These are phyloP conservation scores for Bagarius yarrelli DNA, from an alignment of 2,113 vertebrate species.

Conservation along the genomic window DNA sequence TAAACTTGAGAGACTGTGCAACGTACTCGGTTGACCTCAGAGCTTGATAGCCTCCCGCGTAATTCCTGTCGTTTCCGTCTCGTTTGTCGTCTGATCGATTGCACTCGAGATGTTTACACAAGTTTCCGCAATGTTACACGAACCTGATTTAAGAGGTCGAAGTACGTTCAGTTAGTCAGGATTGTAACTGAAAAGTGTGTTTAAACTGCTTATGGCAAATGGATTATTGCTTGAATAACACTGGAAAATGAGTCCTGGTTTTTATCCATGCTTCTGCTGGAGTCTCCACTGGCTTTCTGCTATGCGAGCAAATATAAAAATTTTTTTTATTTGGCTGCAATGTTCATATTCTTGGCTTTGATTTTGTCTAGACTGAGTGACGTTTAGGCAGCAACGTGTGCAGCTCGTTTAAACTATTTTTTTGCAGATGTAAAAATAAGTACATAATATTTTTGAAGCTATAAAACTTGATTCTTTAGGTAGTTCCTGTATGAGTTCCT, in stretches of 20 bases:
- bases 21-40: not conserved
- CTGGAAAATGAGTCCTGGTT: slow-evolving; percentile 8
- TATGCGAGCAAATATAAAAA: not conserved
- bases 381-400: not conserved
- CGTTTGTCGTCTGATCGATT: slow-evolving; percentile 12
- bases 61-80: not conserved
- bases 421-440: too few species aligned
- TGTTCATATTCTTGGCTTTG: slow-evolving; percentile 31
- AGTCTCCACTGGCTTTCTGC: slow-evolving; percentile 10
- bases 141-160: not conserved
- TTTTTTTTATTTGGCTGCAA: slow-evolving; percentile 34
- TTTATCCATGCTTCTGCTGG: not conserved
- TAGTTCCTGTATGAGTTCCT: too few species aligned
- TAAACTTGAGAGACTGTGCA: not conserved
- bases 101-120: slow-evolving; percentile 1
- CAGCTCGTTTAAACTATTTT: too few species aligned
- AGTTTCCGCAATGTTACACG: not conserved
- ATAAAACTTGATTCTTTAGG: too few species aligned
- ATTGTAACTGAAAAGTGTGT: not conserved
- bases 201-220: not conserved
- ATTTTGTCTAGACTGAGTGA: slow-evolving; percentile 12
- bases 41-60: not conserved
- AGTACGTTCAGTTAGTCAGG: not conserved
- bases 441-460: too few species aligned
- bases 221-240: not conserved